These are phyloP conservation scores for Sitobion miscanthi DNA, from an alignment of 1,140 invertebrate species.

Conservation along the genomic window DNA sequence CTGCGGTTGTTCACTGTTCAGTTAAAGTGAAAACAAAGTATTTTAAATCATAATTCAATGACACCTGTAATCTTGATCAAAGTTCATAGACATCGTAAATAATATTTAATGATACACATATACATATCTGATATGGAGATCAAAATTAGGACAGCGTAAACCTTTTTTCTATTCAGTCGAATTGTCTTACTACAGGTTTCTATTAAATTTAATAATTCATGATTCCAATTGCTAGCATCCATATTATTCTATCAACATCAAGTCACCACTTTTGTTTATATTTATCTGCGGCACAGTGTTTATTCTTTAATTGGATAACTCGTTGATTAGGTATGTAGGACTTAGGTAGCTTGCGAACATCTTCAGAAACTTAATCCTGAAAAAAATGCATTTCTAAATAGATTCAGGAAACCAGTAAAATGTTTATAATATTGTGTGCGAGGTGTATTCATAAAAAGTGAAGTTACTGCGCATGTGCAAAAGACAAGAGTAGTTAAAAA, in stretches of 20 bases:
- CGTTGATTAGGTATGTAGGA: background rate
- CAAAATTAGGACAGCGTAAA: slow-evolving; percentile 39
- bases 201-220: slow-evolving; percentile 30
- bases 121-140: background rate
- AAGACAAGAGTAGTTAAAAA: no score
- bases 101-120: slow-evolving; percentile 34
- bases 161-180: background rate
- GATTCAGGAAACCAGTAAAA: no score
- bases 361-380: no score
- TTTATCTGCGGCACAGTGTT: background rate
- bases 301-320: background rate
- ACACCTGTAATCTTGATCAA: slow-evolving; percentile 36
- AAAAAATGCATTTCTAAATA: no score
- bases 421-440: no score
- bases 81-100: slow-evolving; percentile 33
- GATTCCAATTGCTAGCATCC: background rate
- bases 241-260: background rate
- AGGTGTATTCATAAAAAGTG: no score
- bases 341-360: background rate
- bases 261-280: background rate
- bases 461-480: no score
- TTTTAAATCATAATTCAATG: slow-evolving; percentile 35
- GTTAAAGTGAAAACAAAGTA: slow-evolving; percentile 1
- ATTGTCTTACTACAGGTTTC: background rate
- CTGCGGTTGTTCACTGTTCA: background rate